phyloP scores from a whole-genome alignment of 2,888 invertebrate species.

The Aphidoletes aphidimyza region DNA sequence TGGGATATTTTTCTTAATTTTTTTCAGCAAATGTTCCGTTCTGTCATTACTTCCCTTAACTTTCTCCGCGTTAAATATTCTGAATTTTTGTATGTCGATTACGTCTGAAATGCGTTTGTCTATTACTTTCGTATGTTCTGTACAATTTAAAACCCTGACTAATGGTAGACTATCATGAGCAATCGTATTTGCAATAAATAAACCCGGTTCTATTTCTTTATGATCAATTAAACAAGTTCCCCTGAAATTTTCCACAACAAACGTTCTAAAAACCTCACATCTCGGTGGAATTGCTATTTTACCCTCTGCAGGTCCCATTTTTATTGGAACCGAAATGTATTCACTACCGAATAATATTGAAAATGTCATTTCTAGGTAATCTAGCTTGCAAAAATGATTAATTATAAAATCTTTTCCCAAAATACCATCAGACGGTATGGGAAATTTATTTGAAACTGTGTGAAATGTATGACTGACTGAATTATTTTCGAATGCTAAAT shows the following conservation, averaged over 20 bases:
- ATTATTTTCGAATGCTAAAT: neutral
- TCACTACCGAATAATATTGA: neutral
- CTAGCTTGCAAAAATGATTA: neutral
- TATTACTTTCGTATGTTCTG: neutral
- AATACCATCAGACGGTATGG: constrained; percentile 27
- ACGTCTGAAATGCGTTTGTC: neutral
- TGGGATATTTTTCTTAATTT: neutral
- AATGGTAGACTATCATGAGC: neutral
- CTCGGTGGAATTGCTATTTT: neutral
- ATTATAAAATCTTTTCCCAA: constrained; percentile 13
- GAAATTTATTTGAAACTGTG: neutral
- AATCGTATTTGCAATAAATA: neutral
- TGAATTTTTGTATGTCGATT: neutral
- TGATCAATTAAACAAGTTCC: neutral
- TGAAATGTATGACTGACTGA: neutral
- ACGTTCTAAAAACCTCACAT: constrained; percentile 2
- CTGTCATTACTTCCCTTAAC: neutral
- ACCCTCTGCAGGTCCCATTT: neutral
- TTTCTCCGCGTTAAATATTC: neutral
- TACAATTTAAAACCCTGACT: neutral
- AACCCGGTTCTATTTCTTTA: neutral
- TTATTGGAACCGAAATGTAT: neutral
- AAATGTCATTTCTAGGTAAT: neutral
- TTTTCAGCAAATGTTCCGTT: neutral
- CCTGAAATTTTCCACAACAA: neutral